Conservation (phyloP, 2,797 vertebrate species). For the Anableps anableps region DNA sequence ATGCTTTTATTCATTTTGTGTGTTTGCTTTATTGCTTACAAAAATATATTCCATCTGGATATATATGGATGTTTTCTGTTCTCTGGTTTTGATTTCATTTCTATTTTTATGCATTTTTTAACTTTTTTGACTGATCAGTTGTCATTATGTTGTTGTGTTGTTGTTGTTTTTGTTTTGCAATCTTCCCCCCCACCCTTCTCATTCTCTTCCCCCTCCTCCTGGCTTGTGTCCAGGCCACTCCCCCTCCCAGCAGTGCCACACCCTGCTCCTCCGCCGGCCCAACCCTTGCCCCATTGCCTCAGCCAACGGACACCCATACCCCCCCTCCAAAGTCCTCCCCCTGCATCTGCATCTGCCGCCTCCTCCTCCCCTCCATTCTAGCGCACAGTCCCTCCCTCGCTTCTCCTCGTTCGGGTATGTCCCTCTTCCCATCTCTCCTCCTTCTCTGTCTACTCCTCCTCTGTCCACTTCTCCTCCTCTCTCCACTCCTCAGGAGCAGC, state of each 20-base stretch:
- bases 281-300: slow-evolving; percentile 84
- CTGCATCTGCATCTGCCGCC: slow-evolving; percentile 81
- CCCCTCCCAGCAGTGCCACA: slow-evolving; percentile 88
- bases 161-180: slow-evolving; percentile 86
- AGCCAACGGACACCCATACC: slow-evolving; percentile 87
- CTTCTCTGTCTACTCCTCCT: slow-evolving; percentile 77
- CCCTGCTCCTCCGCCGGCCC: slow-evolving; percentile 87
- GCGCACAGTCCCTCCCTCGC: slow-evolving; percentile 84
- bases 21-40: slow-evolving; percentile 53
- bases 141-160: slow-evolving; percentile 80
- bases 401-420: slow-evolving; percentile 95
- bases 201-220: slow-evolving; percentile 73
- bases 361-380: slow-evolving; percentile 82
- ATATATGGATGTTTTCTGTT: slow-evolving; percentile 70
- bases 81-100: slow-evolving; percentile 65
- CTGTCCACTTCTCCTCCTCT: slow-evolving; percentile 75
- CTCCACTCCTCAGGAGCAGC: slow-evolving; percentile 86
- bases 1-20: slow-evolving; percentile 56
- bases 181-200: slow-evolving; percentile 38
- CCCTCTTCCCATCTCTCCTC: slow-evolving; percentile 81
- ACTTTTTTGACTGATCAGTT: slow-evolving; percentile 76
- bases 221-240: slow-evolving; percentile 85
- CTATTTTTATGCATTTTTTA: slow-evolving; percentile 54
- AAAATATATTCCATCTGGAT: slow-evolving; percentile 70
- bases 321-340: slow-evolving; percentile 86